Conservation (phyloP, 1,140 invertebrate genomes). For the Drosophila setifemur region DNA sequence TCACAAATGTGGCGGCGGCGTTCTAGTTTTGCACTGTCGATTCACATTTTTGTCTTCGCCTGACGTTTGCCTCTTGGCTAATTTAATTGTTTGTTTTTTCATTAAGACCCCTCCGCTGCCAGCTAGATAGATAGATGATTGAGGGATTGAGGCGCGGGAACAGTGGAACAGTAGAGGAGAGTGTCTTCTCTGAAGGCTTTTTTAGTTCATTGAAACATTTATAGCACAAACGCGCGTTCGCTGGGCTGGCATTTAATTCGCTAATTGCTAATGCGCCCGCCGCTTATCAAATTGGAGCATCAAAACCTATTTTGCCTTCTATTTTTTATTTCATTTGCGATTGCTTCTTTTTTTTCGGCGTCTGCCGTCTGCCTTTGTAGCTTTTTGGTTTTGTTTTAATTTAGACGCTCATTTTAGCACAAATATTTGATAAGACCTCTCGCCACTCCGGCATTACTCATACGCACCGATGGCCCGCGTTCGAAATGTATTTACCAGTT, state of each 20-base stretch:
- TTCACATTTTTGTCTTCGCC: conserved; percentile 58
- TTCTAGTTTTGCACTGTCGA: conserved; percentile 71
- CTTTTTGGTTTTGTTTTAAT: conserved; percentile 61
- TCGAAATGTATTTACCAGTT: conserved; percentile 16
- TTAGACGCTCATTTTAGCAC: conserved; percentile 73
- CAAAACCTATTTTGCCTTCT: conserved; percentile 49
- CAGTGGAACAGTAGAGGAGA: not conserved
- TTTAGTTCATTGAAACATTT: conserved; percentile 77
- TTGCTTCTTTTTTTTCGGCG: conserved; percentile 28
- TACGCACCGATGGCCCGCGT: conserved; percentile 39
- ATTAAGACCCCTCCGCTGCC: conserved; percentile 41
- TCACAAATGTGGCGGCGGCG: conserved; percentile 68
- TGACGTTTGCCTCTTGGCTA: conserved; percentile 68
- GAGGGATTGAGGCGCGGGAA: conserved; percentile 15
- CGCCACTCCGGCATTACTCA: conserved; percentile 57
- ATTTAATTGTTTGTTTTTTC: conserved; percentile 79
- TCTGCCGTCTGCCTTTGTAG: conserved; percentile 36
- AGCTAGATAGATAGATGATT: conserved; percentile 24
- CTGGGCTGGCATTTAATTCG: conserved; percentile 67
- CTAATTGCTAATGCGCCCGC: conserved; percentile 72
- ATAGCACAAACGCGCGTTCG: conserved; percentile 54
- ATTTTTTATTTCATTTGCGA: not conserved
- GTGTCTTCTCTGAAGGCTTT: conserved; percentile 38
- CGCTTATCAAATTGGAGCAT: conserved; percentile 80
- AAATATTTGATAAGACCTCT: conserved; percentile 71